Evolutionary conservation across 2,888 invertebrate genomes (phyloP), one percentile per base, ranked within the genome.

Genomic region (Leucozona laternaria): DNA sequence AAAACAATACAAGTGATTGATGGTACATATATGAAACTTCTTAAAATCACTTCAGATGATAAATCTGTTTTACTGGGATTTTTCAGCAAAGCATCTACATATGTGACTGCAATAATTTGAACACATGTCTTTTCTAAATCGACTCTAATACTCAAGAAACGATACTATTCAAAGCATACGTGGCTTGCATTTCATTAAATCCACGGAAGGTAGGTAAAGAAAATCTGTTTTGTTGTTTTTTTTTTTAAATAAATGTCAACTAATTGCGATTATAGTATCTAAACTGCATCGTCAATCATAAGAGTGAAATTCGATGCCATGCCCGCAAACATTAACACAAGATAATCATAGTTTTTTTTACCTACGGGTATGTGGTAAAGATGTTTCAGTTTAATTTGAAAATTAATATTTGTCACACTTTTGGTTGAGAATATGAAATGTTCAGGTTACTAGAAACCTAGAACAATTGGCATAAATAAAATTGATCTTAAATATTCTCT

Each of bases 401-500:
- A 25, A 43, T 25, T 17, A 62, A 62, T 45, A 28, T 45, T n/a
- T 43, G n/a, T 62, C 62, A 43, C 43, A 43, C 43, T 62, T 60
- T n/a, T 43, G 25, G 28, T 43, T 28, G 2, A 45, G n/a, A 60
- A 40, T 22, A 60, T 11, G 4, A 58, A 22, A 20, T 55, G 34
- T 7, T 58, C 20, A 11, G 1, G 15, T 45, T 10, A 45, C 11
- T 40, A n/a, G 17, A 17, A 45, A 17, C 2, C 7, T 43, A 2
- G n/a, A 7, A 43, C 7, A 7, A 6, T n/a, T n/a, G n/a, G 0
- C n/a, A 43, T 0, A 43, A n/a, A n/a, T 43, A 17, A 10, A 8
- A 17, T 2, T 45, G 17, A n/a, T n/a, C 2, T 8, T 43, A 10
- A 17, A 17, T 10, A 17, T 10, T 45, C 17, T 17, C 8, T 45